phyloP scores from a whole-genome alignment of 1,140 invertebrate genomes.

The Mamestra configurata region DNA sequence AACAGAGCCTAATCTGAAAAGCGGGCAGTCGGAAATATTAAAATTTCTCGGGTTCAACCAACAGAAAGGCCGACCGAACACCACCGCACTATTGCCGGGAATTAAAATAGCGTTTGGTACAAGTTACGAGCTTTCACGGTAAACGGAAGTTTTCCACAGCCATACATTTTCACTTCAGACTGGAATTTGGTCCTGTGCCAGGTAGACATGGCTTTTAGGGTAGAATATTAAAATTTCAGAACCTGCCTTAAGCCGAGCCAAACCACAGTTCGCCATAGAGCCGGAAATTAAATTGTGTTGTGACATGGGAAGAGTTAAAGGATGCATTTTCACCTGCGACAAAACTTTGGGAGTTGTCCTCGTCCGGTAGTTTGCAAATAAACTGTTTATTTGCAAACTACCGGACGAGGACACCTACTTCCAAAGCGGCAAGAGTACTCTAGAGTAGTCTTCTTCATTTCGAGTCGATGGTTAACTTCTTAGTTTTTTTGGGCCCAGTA shows the following conservation, averaged over 20 bases:
- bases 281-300: constrained; percentile 5
- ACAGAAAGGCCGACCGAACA: constrained; percentile 14
- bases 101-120: constrained; percentile 41
- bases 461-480: too few relatives aligned
- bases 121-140: constrained; percentile 5
- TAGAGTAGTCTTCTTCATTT: too few relatives aligned
- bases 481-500: too few relatives aligned
- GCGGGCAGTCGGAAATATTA: constrained; percentile 45
- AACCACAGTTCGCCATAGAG: background rate
- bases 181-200: constrained; percentile 27
- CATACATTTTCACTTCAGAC: background rate
- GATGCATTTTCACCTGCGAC: background rate
- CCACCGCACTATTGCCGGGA: constrained; percentile 36
- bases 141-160: background rate
- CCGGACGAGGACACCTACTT: too few relatives aligned
- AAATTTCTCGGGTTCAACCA: constrained; percentile 19
- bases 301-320: background rate
- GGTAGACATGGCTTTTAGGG: background rate
- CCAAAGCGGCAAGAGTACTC: too few relatives aligned
- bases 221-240: constrained; percentile 15
- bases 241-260: background rate
- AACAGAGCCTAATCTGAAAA: constrained; percentile 36
- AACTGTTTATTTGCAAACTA: too few relatives aligned
- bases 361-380: too few relatives aligned
- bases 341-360: background rate